Evolutionary conservation across 2,113 vertebrate species (phyloP).

Genomic region (Heteronetta atricapilla): DNA sequence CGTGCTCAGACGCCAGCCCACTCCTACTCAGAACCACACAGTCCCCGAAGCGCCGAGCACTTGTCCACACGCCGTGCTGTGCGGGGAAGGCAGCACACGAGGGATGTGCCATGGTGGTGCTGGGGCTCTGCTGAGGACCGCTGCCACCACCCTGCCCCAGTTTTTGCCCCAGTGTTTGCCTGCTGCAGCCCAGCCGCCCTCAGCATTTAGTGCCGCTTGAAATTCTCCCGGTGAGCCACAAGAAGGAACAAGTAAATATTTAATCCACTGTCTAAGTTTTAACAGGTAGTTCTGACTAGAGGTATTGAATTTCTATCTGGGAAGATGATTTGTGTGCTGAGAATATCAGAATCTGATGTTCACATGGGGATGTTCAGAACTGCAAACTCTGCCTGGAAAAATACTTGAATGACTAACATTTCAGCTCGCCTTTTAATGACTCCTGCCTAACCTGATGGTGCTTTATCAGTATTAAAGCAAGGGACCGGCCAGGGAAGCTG

Average conservation of each 20-base stretch:
- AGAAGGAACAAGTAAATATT: constrained; percentile 61
- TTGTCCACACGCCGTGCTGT: neutral
- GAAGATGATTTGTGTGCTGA: neutral
- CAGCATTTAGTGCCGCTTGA: neutral
- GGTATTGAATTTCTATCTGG: constrained; percentile 36
- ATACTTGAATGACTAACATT: neutral
- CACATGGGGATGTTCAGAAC: neutral
- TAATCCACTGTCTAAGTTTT: constrained; percentile 35
- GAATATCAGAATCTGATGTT: neutral
- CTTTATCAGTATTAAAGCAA: neutral
- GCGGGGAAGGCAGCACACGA: rapidly evolving
- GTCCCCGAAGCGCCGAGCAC: neutral
- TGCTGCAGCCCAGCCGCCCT: neutral
- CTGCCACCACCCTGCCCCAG: rapidly evolving
- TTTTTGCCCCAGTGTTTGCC: rapidly evolving
- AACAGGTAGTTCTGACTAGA: constrained; percentile 12
- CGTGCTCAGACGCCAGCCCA: rapidly evolving
- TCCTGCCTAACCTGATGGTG: neutral
- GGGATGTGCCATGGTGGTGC: rapidly evolving
- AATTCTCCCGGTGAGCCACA: constrained; percentile 31
- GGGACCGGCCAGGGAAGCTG: rapidly evolving
- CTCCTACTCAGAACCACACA: neutral
- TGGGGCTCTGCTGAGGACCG: neutral
- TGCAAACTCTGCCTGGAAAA: neutral
- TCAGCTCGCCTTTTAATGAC: neutral